Evolutionary conservation across 1,140 invertebrate genomes (phyloP).

Genomic region (Argopecten irradians): DNA sequence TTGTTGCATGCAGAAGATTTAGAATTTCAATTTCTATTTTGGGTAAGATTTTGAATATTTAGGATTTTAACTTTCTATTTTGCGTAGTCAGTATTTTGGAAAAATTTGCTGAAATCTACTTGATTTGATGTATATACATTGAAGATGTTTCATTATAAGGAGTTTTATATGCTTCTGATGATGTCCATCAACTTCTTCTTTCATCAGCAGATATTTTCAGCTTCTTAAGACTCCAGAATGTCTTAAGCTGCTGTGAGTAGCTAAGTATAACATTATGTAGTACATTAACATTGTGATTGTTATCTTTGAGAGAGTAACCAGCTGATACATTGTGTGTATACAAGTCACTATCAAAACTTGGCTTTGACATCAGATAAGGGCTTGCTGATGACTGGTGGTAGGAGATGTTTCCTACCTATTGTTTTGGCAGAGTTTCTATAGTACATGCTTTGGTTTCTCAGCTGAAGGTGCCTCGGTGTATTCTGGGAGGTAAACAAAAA

Average conservation of each 20-base stretch:
- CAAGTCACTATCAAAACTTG: not conserved
- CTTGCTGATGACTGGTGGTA: not conserved
- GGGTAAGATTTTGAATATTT: not conserved
- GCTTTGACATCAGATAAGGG: not conserved
- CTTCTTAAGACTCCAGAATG: not conserved
- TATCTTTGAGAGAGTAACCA: constrained; percentile 7
- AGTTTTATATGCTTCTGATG: not conserved
- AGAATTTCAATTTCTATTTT: not conserved
- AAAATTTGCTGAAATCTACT: not conserved
- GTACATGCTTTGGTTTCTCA: not conserved
- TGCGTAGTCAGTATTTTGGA: not conserved
- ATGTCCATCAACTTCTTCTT: not conserved
- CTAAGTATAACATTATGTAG: not conserved
- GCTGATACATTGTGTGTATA: not conserved
- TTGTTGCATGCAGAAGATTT: too few relatives aligned
- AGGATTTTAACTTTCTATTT: not conserved
- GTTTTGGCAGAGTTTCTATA: not conserved
- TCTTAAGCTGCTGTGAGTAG: not conserved
- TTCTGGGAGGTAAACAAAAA: not conserved
- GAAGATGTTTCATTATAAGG: not conserved
- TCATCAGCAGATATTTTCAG: not conserved
- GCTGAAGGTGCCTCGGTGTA: not conserved
- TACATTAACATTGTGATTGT: constrained; percentile 12
- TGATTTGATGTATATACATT: not conserved
- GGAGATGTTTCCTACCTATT: not conserved